Conservation (phyloP, 1,140 invertebrate species). For the Drosophila arizonae region DNA sequence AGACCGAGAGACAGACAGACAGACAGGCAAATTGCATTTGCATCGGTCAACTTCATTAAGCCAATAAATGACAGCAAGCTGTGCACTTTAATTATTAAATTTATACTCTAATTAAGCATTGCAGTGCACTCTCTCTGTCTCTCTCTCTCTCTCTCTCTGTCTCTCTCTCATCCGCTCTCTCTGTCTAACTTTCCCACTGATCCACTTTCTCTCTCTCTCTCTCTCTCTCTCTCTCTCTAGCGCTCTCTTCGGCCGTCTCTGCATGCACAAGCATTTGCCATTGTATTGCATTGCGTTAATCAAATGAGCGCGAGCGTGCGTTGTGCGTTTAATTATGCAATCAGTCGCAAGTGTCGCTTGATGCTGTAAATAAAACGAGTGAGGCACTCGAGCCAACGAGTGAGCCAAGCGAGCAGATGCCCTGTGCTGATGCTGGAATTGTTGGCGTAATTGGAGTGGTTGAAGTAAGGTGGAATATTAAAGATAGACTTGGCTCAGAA, state of each 20-base stretch:
- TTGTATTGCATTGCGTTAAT: slow-evolving; percentile 51
- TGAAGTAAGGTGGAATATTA: too few relatives aligned
- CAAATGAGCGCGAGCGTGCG: slow-evolving; percentile 39
- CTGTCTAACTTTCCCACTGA: neutral
- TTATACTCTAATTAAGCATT: slow-evolving; percentile 69
- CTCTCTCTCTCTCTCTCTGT: neutral
- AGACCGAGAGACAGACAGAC: neutral
- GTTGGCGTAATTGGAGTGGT: too few relatives aligned
- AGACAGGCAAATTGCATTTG: slow-evolving; percentile 3
- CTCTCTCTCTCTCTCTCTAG: neutral
- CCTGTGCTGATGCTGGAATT: neutral
- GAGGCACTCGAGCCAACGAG: neutral
- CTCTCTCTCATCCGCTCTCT: neutral
- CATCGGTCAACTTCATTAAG: slow-evolving; percentile 71
- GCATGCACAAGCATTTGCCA: slow-evolving; percentile 26
- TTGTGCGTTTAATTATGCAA: slow-evolving; percentile 54
- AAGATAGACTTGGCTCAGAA: too few relatives aligned
- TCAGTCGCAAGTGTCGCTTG: slow-evolving; percentile 40
- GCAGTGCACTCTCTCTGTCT: slow-evolving; percentile 10
- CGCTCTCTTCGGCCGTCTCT: neutral
- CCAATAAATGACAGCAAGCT: slow-evolving; percentile 56
- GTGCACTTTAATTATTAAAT: slow-evolving; percentile 59
- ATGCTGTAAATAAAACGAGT: slow-evolving; percentile 21
- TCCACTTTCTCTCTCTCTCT: slow-evolving; percentile 15
- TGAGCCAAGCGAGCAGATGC: slow-evolving; percentile 1